Evolutionary conservation across 2,113 vertebrate species (phyloP), one percentile per base, ranked within the genome.

Genomic region (Pipra filicauda): DNA sequence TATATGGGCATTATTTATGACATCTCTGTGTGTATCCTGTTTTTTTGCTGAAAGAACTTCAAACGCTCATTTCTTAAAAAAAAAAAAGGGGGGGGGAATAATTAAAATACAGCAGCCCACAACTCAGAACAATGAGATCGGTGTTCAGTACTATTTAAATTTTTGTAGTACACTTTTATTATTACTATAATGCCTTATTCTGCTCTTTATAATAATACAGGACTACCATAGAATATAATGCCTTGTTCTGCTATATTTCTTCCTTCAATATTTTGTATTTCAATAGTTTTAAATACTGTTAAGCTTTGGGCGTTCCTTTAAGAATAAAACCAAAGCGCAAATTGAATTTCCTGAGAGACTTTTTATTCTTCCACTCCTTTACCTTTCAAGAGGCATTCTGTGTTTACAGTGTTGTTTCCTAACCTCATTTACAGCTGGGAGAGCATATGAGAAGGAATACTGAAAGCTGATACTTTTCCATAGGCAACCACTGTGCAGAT

Each of bases 1-100:
- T 97, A 83, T 94, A 90, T 41, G 88, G 93, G 91, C 84, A 76
- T 97, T 96, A 96, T 95, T 96, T 89, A 88, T 83, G 75, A 22
- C 33, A 81, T 87, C 54, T 57, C 10, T 61, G 11, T 52, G 64
- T 80, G 66, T 81, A 70, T 54, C 55, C 61, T 24, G 8, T 78
- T 55, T 65, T 80, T 74, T 73, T 51, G 5, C 59, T 81, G 78
- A 84, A 91, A 52, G 84, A 96, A 91, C 64, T 73, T 51, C 54
- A 76, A 88, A 74, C 59, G 22, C 70, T 96, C 37, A 49, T 91
- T 88, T 92, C 80, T 58, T 67, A 52, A 49, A 70, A 35, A 62
- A 57, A 57, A 64, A 64, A 57, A 39, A 5, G 5, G 2, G 12
- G 5, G 7, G 12, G 6, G 8, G 1, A 5, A 19, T 30, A 30